phyloP scores from a whole-genome alignment of 2,113 vertebrate genomes.

The Poeciliopsis turrubarensis region DNA sequence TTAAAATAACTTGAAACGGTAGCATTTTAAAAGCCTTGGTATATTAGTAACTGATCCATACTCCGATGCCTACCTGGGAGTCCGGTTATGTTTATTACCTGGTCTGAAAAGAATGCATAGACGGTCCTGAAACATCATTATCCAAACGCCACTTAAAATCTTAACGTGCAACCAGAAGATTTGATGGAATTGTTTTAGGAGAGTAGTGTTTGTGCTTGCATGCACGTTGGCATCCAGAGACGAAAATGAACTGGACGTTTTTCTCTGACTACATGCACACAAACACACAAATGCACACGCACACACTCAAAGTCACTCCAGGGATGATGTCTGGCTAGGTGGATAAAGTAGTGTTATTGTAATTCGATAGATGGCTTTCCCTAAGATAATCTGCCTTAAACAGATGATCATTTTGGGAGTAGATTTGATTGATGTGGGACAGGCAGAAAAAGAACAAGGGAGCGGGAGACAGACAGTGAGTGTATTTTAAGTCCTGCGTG shows the following conservation, averaged over 20 bases:
- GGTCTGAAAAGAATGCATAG: conserved; percentile 68
- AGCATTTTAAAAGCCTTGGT: too few relatives aligned
- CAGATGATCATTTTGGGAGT: conserved; percentile 83
- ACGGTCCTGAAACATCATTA: conserved; percentile 77
- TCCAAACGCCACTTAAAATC: conserved; percentile 66
- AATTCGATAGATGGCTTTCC: conserved; percentile 83
- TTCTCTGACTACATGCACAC: conserved; percentile 41
- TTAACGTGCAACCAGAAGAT: conserved; percentile 51
- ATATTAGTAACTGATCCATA: too few relatives aligned
- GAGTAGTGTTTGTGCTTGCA: conserved; percentile 42
- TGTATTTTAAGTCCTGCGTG: conserved; percentile 30
- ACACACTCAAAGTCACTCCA: conserved; percentile 59
- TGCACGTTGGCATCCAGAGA: conserved; percentile 55
- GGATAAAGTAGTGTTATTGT: conserved; percentile 82
- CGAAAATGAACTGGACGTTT: conserved; percentile 58
- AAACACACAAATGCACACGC: conserved; percentile 14
- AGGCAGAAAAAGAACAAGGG: conserved; percentile 45
- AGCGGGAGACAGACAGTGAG: conserved; percentile 34
- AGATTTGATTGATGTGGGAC: conserved; percentile 80
- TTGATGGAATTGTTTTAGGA: conserved; percentile 44
- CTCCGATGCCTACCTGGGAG: conserved; percentile 11
- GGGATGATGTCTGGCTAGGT: conserved; percentile 79
- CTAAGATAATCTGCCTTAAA: conserved; percentile 82
- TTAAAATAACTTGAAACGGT: conserved; percentile 4
- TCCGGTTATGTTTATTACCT: conserved; percentile 45